These are phyloP conservation scores for Talpa occidentalis DNA, from an alignment of 2,113 vertebrate genomes.

Conservation along the genomic window DNA sequence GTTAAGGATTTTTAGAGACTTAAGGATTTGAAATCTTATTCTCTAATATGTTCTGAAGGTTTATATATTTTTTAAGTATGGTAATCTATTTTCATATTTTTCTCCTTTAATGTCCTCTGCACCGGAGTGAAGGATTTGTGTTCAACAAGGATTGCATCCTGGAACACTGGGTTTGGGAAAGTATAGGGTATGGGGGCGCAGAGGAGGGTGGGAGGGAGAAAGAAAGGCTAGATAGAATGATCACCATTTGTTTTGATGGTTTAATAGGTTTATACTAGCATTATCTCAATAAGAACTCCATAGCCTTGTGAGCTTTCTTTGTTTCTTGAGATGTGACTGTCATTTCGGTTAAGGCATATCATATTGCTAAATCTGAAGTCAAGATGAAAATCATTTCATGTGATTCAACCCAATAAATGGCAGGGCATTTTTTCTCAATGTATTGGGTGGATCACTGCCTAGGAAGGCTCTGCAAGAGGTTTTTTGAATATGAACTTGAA, in stretches of 20 bases:
- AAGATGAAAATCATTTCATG: neutral
- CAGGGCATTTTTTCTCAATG: neutral
- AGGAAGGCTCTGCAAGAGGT: neutral
- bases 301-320: neutral
- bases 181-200: too few species aligned
- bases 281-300: neutral
- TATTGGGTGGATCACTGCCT: neutral
- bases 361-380: conserved; percentile 31
- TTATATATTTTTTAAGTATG: neutral
- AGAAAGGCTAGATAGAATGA: neutral
- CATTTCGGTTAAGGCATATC: neutral
- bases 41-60: neutral
- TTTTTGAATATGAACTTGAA: neutral
- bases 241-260: neutral
- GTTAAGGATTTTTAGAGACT: neutral
- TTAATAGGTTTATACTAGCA: neutral
- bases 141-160: neutral
- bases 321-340: neutral
- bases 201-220: too few species aligned
- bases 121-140: neutral
- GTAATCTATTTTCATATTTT: neutral
- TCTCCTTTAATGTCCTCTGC: neutral
- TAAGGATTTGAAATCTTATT: neutral
- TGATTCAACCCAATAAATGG: neutral
- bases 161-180: neutral